Evolutionary conservation across 2,888 invertebrate genomes (phyloP).

Genomic region (Pheosia tremula): DNA sequence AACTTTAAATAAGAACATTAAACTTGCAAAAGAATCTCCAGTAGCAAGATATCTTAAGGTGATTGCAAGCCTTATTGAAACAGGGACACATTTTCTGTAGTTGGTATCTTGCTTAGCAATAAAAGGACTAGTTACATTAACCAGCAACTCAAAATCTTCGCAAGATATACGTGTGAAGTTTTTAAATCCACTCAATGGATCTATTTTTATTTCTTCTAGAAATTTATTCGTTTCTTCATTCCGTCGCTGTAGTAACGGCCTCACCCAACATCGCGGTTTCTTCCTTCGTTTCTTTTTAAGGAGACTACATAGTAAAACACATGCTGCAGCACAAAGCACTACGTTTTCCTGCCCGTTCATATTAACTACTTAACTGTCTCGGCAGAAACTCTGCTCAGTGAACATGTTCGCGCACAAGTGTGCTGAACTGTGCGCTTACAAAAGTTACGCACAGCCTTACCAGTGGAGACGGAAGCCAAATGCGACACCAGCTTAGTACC

Average conservation of each 20-base stretch:
- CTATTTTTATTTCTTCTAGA: constrained; percentile 31
- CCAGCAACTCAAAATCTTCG: constrained; percentile 19
- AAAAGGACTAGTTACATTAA: not conserved
- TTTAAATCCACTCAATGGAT: constrained; percentile 26
- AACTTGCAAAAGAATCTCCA: no score
- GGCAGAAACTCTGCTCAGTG: constrained; percentile 20
- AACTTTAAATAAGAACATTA: constrained; percentile 15
- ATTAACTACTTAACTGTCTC: constrained; percentile 17
- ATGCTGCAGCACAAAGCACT: constrained; percentile 32
- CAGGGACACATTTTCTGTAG: no score
- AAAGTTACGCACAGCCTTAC: constrained; percentile 21
- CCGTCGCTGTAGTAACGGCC: constrained; percentile 26
- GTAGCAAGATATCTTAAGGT: no score
- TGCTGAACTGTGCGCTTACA: constrained; percentile 17
- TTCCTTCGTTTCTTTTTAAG: constrained; percentile 30
- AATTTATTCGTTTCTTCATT: constrained; percentile 30
- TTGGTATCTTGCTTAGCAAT: no score
- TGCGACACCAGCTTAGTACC: constrained; percentile 13
- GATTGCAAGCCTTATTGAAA: no score
- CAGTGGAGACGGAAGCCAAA: constrained; percentile 13
- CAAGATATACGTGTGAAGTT: constrained; percentile 24
- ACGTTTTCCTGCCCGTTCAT: constrained; percentile 31
- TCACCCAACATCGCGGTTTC: constrained; percentile 32
- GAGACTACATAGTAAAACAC: constrained; percentile 19
- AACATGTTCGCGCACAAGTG: constrained; percentile 26